Base-by-base conservation (phyloP, 2,888 invertebrate genomes). In the Zelleria hepariella region DNA sequence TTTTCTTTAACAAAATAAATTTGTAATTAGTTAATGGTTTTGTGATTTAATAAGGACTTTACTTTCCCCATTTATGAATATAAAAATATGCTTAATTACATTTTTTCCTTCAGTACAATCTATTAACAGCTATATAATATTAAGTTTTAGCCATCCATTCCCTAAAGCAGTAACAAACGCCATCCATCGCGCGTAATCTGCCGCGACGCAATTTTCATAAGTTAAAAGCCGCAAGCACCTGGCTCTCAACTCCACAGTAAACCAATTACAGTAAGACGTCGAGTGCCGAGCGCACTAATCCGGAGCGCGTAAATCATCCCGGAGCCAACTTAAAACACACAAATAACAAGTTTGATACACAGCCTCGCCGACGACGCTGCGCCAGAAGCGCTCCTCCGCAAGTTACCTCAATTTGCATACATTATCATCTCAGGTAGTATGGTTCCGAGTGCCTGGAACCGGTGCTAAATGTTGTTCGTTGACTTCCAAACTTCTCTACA, bases 331-430 rank as follows among this genome's bases (percentile, higher is more conserved):
- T 83, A 82, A 82, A 83, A 83, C 80, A 84, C 74, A 86, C 87
- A 87, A 86, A 86, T 87, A 88, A 86, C 84, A 86, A 86, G 81
- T 88, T 86, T 84, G 85, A 86, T 86, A 85, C 82, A 83, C 55
- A 57, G 57, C 52, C 61, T 27, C 55, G 49, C 56, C 54, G 47
- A 51, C 57, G 27, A 82, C 79, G 71, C 75, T 69, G 26, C 23
- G 32, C 51, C n/a, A 73, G 73, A 68, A 72, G 75, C 66, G 32
- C 75, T 73, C 75, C 68, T 65, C 70, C 71, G n/a, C 26, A 78
- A 86, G 78, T 87, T 86, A 73, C 68, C 70, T 70, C 80, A 82
- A 89, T 89, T 89, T 88, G 80, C 87, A 88, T 89, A 84, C 78
- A 87, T 89, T 86, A 89, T 84, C 84, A 86, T 86, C 79, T 80